phyloP scores from a whole-genome alignment of 2,113 vertebrate genomes.

The Chaenogobius annularis region DNA sequence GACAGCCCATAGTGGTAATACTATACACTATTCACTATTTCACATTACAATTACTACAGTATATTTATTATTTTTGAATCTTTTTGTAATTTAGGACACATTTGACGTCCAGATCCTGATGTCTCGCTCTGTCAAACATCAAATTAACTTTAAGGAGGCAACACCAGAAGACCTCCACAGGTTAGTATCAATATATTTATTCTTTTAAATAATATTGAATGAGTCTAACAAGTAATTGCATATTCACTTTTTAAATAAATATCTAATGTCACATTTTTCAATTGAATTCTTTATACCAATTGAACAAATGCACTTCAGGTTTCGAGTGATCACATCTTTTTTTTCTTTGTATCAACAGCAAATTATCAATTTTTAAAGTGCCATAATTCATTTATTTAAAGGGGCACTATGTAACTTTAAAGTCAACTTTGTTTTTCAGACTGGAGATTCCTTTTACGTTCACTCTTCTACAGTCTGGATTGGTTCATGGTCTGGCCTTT shows the following conservation, averaged over 20 bases:
- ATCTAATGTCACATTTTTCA: too few species aligned
- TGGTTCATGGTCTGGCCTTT: constrained; percentile 82
- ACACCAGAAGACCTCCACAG: constrained; percentile 78
- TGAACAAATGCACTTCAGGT: too few species aligned
- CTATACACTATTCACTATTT: neutral
- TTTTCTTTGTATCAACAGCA: too few species aligned
- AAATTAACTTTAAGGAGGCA: constrained; percentile 78
- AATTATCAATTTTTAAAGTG: too few species aligned
- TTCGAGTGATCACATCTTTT: too few species aligned
- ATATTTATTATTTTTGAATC: neutral
- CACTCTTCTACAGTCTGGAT: constrained; percentile 77
- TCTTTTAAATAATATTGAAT: too few species aligned
- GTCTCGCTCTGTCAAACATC: constrained; percentile 80
- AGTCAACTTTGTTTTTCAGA: constrained; percentile 46
- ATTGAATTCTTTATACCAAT: too few species aligned
- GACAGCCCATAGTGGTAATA: constrained; percentile 77
- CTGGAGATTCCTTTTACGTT: constrained; percentile 84
- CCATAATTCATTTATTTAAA: too few species aligned
- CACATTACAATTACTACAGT: neutral
- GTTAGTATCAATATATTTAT: constrained; percentile 30
- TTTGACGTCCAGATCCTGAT: constrained; percentile 83
- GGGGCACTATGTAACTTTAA: too few species aligned
- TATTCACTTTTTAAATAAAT: too few species aligned
- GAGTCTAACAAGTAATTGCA: too few species aligned
- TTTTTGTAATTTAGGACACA: constrained; percentile 67